Conservation (phyloP, 2,113 vertebrate genomes). For the Baryphthengus martii region DNA sequence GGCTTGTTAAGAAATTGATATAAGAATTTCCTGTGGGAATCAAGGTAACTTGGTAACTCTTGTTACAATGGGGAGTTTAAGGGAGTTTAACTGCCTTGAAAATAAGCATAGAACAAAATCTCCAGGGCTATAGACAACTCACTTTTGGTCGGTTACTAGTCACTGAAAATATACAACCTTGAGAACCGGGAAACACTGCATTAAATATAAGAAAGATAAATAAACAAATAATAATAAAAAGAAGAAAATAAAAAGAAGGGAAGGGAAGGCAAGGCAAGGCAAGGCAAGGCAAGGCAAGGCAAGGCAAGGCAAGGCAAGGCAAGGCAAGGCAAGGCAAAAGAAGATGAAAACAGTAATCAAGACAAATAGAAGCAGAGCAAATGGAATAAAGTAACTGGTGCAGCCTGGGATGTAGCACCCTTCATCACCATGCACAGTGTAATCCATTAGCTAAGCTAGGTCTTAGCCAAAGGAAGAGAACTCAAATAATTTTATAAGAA, state of each 20-base stretch:
- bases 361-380: neutral
- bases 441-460: neutral
- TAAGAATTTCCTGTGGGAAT: neutral
- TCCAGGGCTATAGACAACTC: neutral
- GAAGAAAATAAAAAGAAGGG: no score
- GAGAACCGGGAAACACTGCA: neutral
- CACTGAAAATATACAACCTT: neutral
- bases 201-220: neutral
- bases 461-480: neutral
- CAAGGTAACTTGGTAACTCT: neutral
- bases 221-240: no score
- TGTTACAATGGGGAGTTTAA: neutral
- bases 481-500: neutral
- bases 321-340: no score
- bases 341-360: neutral
- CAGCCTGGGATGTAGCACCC: neutral
- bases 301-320: neutral
- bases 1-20: neutral
- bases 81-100: neutral
- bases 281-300: no score
- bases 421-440: neutral
- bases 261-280: neutral
- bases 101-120: neutral
- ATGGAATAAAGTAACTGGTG: neutral
- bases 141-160: neutral